Percentiles rank a stretch among this genome's conserved stretches.
Conservation (phyloP, 2,888 invertebrate genomes). For the Stratiomys singularior region DNA sequence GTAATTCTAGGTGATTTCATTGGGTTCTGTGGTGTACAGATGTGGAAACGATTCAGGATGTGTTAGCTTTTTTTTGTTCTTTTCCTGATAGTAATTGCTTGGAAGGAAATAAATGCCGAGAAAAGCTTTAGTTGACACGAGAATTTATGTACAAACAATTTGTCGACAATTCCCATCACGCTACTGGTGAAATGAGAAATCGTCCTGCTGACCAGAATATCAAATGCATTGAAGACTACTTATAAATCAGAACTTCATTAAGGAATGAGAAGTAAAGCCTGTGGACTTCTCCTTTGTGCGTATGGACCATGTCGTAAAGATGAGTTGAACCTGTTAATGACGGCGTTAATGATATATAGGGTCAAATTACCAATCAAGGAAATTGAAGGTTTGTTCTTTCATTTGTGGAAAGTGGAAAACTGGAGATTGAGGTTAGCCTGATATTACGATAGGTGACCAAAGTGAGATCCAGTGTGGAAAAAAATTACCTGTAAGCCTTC, state of each 20-base stretch:
- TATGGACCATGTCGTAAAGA: no score
- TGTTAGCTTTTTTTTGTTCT: no score
- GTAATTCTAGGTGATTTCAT: not conserved
- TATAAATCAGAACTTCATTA: slow-evolving; percentile 18
- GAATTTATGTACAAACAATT: not conserved
- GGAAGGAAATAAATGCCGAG: not conserved
- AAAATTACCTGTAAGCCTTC: no score
- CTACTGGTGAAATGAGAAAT: not conserved
- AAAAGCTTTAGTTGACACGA: not conserved
- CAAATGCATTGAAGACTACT: not conserved
- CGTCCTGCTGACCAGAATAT: slow-evolving; percentile 11
- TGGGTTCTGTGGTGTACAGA: not conserved
- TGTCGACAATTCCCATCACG: slow-evolving; percentile 11
- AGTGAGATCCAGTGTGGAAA: no score
- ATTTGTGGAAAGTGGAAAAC: no score
- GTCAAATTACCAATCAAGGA: no score
- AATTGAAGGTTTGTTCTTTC: no score
- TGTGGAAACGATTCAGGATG: not conserved
- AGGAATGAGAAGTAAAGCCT: not conserved
- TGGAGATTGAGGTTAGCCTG: no score
- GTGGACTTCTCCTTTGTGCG: no score
- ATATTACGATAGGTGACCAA: no score
- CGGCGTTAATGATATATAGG: no score
- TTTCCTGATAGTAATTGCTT: not conserved
- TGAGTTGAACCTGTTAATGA: no score